Evolutionary conservation across 2,888 invertebrate species (phyloP).

Genomic region (Mesorhabditis sp.): DNA sequence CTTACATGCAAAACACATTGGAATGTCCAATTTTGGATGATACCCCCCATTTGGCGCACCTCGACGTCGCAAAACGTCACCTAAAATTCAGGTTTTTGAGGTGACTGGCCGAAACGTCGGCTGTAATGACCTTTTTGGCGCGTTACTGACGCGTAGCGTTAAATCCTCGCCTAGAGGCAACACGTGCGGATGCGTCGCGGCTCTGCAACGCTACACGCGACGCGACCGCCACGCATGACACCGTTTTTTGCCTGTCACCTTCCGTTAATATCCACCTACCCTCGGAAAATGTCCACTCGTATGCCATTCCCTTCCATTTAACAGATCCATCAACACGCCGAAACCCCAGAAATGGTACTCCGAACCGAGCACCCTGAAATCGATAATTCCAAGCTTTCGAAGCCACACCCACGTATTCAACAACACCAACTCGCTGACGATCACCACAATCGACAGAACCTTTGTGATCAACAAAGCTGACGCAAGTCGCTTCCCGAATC

Average conservation of each 20-base stretch:
- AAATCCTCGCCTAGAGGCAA: not conserved
- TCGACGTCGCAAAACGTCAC: conserved; percentile 52
- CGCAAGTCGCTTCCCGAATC: conserved; percentile 20
- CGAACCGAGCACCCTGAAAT: conserved; percentile 11
- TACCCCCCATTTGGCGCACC: conserved; percentile 43
- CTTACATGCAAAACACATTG: conserved; percentile 55
- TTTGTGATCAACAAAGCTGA: conserved; percentile 24
- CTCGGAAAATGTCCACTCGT: conserved; percentile 57
- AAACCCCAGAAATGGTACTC: conserved; percentile 40
- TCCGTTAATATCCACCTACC: conserved; percentile 17
- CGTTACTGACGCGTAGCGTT: not conserved
- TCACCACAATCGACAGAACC: conserved; percentile 17
- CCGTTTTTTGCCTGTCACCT: not conserved
- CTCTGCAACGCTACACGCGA: not conserved
- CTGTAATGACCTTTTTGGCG: not conserved
- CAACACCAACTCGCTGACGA: conserved; percentile 19
- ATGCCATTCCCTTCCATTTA: conserved; percentile 51
- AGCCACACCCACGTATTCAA: conserved; percentile 22
- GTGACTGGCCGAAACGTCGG: no score
- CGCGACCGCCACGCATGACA: not conserved
- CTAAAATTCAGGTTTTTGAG: conserved; percentile 22
- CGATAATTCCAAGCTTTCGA: conserved; percentile 3
- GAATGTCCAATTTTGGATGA: conserved; percentile 38
- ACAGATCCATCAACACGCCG: conserved; percentile 48
- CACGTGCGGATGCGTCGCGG: no score